Base-by-base conservation (phyloP, 1,140 invertebrate species). In the Heliothis subflexa region DNA sequence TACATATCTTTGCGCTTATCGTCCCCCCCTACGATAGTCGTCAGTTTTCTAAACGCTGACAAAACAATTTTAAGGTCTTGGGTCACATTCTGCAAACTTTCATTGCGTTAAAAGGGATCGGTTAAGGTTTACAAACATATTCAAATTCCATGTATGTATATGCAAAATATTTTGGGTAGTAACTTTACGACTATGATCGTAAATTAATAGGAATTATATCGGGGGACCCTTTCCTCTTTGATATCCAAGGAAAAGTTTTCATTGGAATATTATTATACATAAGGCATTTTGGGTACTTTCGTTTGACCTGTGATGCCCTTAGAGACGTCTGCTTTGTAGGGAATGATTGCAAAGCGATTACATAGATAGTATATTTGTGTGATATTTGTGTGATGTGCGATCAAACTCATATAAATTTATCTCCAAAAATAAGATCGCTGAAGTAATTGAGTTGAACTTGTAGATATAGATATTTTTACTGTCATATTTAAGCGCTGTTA, bases 151-250 rank as follows among this genome's bases (percentile, higher is more conserved):
- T 74, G 55, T 57, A 61, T 74, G 55, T 57, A 74, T 74, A 74
- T 74, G 71, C 71, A 74, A 74, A 59, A 74, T 61, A 72, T 74
- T 59, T 59, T 18, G 54, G 33, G 4, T 57, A 55, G 40, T 47
- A 49, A 74, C 55, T 74, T 74, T 59, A 25, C 25, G 40, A 25
- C 16, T 74, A 74, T 50, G 50, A 40, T 71, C 54, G 40, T 45
- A 74, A 59, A 59, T 71, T 71, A 54, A 71, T 71, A 54, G 25
- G 68, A 71, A 71, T 71, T 71, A 71, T 71, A 71, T 71, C n/a
- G 52, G 16, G n/a, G 49, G 50, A 45, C 40, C 62, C 40, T 47
- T 66, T 47, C 40, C 52, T 40, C 68, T 71, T 71, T 71, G 52
- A 70, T 49, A 55, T n/a, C n/a, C 50, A 40, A 71, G 50, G 16